Evolutionary conservation across 2,113 vertebrate genomes (phyloP), one percentile per base, ranked within the genome.

Genomic region (Phaetusa simplex): DNA sequence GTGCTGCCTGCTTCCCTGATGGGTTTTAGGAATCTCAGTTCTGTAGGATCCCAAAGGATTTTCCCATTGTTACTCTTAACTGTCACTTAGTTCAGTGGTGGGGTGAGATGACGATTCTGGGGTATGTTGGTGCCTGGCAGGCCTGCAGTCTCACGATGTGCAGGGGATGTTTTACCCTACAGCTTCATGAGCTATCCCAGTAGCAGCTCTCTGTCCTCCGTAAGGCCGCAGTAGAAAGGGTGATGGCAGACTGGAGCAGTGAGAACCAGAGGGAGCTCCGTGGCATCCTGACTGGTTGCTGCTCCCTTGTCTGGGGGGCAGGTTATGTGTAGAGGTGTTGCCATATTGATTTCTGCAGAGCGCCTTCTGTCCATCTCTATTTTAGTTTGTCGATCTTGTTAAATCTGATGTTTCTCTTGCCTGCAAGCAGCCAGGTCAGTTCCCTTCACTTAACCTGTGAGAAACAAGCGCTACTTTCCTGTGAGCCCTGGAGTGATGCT

Each of bases 31-130:
- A 53, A 45, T 78, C 38, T 82, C 43, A 12, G 29, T 79, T 76
- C n/a, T 24, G 5, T 53, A 23, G 62, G 62, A 80, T 86, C 21
- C n/a, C 53, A 32, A 42, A 77, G 65, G 40, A 61, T 67, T 86
- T 88, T 86, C 45, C 40, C 7, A 2, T 22, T 49, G 67, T 72
- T 87, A 8, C n/a, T 82, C 29, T 53, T 15, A 22, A 3, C 65
- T 49, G 8, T 65, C 34, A 3, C 0, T 42, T n/a, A 47, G 19
- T 40, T 85, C 15, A 55, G 9, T 22, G 55, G 12, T 15, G 29
- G 21, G 19, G 8, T 0, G 4, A 1, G 0, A 3, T 61, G 72
- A 14, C 1, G 3, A 7, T 40, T 77, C 18, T 24, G 7, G 16
- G 20, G 2, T 15, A 3, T 20, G 29, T 29, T 29, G 32, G 49